These are phyloP conservation scores for Periparus ater DNA, from an alignment of 2,797 vertebrate genomes.

Conservation along the genomic window DNA sequence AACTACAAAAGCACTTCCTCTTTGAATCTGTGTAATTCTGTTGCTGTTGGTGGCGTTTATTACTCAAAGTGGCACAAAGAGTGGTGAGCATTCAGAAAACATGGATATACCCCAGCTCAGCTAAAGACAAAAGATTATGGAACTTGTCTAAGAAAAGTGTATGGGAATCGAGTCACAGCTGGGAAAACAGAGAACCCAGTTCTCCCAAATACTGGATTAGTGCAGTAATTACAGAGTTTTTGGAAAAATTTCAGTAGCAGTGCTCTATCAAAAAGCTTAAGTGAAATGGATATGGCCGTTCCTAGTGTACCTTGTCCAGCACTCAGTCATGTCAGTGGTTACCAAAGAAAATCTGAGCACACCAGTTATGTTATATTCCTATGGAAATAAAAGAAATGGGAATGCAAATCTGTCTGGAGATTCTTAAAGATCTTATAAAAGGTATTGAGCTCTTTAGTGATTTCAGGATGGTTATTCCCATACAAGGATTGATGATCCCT, in stretches of 20 bases:
- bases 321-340: background rate
- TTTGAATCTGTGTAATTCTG: background rate
- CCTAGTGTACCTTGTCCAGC: background rate
- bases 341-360: background rate
- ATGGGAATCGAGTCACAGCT: background rate
- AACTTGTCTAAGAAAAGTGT: background rate
- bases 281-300: background rate
- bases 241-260: background rate
- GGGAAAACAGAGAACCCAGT: background rate
- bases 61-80: background rate
- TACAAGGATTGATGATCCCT: background rate
- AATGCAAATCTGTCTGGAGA: background rate
- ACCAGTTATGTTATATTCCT: background rate
- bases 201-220: background rate
- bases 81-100: background rate
- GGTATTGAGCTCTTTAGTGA: background rate
- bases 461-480: background rate
- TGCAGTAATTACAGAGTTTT: background rate
- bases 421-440: background rate
- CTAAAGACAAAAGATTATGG: background rate
- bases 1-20: background rate
- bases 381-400: background rate
- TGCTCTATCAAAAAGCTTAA: background rate
- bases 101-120: background rate
- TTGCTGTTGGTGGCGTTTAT: background rate